Percentiles rank a stretch among this genome's conserved stretches.
These are phyloP conservation scores for Polyommatus icarus DNA, from an alignment of 2,888 invertebrate species.

Conservation along the genomic window DNA sequence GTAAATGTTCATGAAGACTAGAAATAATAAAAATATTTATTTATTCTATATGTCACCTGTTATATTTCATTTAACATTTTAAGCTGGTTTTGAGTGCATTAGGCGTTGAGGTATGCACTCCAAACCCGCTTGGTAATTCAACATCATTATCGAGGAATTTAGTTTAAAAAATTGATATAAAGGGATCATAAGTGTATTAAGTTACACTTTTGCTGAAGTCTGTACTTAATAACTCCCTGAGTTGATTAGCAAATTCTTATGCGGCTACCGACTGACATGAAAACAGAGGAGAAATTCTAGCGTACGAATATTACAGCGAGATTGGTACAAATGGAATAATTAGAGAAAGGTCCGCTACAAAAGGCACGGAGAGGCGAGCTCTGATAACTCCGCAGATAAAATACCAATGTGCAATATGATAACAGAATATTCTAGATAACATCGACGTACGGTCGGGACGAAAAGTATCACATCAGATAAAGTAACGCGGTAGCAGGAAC, in stretches of 20 bases:
- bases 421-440: slow-evolving; percentile 41
- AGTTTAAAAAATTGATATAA: neutral
- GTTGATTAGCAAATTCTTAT: slow-evolving; percentile 52
- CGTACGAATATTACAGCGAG: slow-evolving; percentile 53
- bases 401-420: slow-evolving; percentile 54
- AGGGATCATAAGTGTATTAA: slow-evolving; percentile 48
- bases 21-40: neutral
- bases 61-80: neutral
- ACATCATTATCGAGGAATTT: neutral
- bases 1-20: neutral
- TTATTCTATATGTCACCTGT: neutral
- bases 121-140: neutral
- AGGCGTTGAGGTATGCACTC: neutral
- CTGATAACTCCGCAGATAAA: slow-evolving; percentile 55
- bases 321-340: slow-evolving; percentile 57
- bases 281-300: slow-evolving; percentile 53
- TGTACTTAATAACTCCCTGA: slow-evolving; percentile 34
- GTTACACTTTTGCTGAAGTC: slow-evolving; percentile 37
- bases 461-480: slow-evolving; percentile 26
- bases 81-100: neutral
- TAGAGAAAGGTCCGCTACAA: slow-evolving; percentile 50
- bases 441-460: slow-evolving; percentile 6
- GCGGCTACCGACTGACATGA: slow-evolving; percentile 45
- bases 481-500: slow-evolving; percentile 28
- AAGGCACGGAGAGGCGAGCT: slow-evolving; percentile 52